Evolutionary conservation across 2,113 vertebrate species (phyloP).

Genomic region (Baryphthengus martii): DNA sequence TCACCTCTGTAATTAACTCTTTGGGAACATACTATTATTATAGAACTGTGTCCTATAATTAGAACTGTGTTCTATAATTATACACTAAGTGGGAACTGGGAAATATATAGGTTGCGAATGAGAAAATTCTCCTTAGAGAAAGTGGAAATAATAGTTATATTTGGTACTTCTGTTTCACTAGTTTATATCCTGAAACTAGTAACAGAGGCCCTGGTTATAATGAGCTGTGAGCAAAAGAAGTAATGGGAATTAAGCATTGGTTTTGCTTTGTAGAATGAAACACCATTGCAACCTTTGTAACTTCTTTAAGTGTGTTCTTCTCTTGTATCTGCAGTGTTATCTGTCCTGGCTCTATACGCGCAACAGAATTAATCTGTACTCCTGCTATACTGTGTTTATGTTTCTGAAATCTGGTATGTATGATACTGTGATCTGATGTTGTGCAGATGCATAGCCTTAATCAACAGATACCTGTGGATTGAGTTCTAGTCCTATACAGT

Average conservation of each 20-base stretch:
- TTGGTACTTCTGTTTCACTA: neutral
- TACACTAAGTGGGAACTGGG: no score
- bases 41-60: neutral
- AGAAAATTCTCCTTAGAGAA: neutral
- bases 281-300: neutral
- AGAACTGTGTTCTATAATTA: no score
- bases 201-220: neutral
- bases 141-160: neutral
- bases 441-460: neutral
- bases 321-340: no score
- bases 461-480: neutral
- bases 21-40: neutral
- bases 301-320: neutral
- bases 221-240: neutral
- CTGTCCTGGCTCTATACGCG: no score
- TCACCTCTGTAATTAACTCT: neutral
- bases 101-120: no score
- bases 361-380: neutral
- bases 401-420: neutral
- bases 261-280: neutral
- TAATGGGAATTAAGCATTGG: neutral
- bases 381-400: accelerated
- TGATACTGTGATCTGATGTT: neutral
- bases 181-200: neutral
- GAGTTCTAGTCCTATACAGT: neutral